Percentiles rank a stretch among this genome's conserved stretches.
Conservation (phyloP, 2,113 vertebrate species). For the Andinoacara biseriatus region DNA sequence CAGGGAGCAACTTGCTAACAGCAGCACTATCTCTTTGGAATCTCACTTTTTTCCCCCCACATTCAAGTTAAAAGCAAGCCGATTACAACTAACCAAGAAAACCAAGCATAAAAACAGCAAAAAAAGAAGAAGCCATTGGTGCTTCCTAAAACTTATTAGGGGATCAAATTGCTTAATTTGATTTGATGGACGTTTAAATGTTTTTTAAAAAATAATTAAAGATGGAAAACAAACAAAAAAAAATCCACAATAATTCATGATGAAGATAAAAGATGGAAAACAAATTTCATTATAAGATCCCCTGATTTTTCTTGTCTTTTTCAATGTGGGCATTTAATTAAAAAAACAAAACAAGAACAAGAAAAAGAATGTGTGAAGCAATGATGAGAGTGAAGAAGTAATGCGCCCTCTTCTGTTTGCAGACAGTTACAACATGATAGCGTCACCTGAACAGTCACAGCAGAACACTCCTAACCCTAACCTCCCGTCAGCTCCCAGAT, state of each 20-base stretch:
- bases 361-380: background rate
- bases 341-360: background rate
- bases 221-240: fast-evolving
- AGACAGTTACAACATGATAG: constrained; percentile 64
- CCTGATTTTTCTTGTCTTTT: background rate
- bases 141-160: background rate
- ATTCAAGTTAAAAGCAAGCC: background rate
- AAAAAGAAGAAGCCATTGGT: too few species aligned
- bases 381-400: constrained; percentile 17
- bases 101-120: background rate
- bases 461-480: background rate
- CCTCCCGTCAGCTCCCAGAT: background rate
- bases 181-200: background rate
- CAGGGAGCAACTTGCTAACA: constrained; percentile 26
- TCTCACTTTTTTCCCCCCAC: background rate
- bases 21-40: background rate
- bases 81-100: background rate
- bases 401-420: constrained; percentile 80
- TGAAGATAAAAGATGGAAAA: background rate
- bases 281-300: background rate
- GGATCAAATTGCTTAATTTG: background rate
- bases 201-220: background rate
- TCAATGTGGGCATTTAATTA: constrained; percentile 1
- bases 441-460: constrained; percentile 30
- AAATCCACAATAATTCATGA: fast-evolving